Evolutionary conservation across 2,113 vertebrate genomes (phyloP).

Genomic region (Aegypius monachus): DNA sequence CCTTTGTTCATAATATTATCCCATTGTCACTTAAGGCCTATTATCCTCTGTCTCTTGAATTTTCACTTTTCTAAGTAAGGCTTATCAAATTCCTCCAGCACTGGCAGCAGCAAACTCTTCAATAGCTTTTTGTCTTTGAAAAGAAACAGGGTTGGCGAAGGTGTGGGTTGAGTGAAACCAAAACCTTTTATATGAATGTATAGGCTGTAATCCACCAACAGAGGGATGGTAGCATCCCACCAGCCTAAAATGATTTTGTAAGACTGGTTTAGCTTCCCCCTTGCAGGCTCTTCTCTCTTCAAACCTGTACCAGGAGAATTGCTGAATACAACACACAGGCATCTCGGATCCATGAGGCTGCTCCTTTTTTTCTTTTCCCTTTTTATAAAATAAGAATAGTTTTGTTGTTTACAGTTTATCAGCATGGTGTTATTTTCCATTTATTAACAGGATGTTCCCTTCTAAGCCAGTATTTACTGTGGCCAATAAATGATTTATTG

Average conservation of each 20-base stretch:
- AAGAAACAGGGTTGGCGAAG: not conserved
- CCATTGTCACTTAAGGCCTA: not conserved
- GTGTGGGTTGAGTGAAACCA: not conserved
- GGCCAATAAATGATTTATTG: conserved; percentile 27
- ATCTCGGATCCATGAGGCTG: not conserved
- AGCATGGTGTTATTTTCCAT: not conserved
- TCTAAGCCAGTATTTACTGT: not conserved
- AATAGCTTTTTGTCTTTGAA: not conserved
- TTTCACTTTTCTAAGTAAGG: not conserved
- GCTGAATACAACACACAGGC: not conserved
- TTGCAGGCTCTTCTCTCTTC: not conserved
- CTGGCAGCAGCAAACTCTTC: not conserved
- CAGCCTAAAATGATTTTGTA: not conserved
- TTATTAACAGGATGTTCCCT: conserved; percentile 5
- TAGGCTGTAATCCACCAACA: not conserved
- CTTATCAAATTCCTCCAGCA: not conserved
- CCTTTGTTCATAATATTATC: not conserved
- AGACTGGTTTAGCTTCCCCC: not conserved
- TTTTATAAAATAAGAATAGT: not conserved
- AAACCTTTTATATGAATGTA: not conserved
- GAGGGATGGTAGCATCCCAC: not conserved
- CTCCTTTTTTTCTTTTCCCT: not conserved
- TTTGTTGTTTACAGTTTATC: not conserved
- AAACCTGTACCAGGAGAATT: not conserved
- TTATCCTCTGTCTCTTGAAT: not conserved